Evolutionary conservation across 2,888 invertebrate genomes (phyloP), one percentile per base, ranked within the genome.

Genomic region (Melieria omissa): DNA sequence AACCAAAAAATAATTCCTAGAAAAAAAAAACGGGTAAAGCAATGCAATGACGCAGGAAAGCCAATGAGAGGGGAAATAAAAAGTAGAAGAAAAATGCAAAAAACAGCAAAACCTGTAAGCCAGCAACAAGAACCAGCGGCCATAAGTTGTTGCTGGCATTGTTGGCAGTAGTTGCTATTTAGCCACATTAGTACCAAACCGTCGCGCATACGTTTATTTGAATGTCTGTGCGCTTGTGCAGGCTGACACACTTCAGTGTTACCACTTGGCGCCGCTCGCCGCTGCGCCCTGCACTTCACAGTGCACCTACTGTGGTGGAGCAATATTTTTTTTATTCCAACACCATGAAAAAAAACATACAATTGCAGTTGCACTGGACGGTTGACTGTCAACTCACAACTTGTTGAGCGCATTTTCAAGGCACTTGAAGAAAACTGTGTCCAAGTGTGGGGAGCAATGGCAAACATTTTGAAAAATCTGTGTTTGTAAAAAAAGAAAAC

Each of bases 241-340:
- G 45, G 65, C 65, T 65, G 65, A 65, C 65, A 65, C 65, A 65
- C 65, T 65, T 65, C 42, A 65, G 12, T 65, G 55, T 65, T 57
- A 3, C 29, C 29, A 29, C 29, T 29, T 29, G 29, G 29, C 29
- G 29, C 29, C 29, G 2, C 29, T 1, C 29, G 29, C 2, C 29
- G 29, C 29, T 29, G 29, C 2, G 29, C 29, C 29, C 29, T 29
- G 29, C 29, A 29, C 29, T 29, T 29, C 29, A 29, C 1, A 29
- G 29, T 29, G 29, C 29, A 29, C 29, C 29, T 29, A 29, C 29
- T 29, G 29, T 3, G 29, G 29, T 29, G 29, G 29, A 29, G 3
- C 29, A 29, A 29, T 29, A 29, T 29, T 29, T 29, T 29, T 29
- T 29, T 29, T 29, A 3, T 29, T 2, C 29, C 29, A 1, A 29